Conservation (phyloP, 2,113 vertebrate genomes). For the Equus przewalskii region DNA sequence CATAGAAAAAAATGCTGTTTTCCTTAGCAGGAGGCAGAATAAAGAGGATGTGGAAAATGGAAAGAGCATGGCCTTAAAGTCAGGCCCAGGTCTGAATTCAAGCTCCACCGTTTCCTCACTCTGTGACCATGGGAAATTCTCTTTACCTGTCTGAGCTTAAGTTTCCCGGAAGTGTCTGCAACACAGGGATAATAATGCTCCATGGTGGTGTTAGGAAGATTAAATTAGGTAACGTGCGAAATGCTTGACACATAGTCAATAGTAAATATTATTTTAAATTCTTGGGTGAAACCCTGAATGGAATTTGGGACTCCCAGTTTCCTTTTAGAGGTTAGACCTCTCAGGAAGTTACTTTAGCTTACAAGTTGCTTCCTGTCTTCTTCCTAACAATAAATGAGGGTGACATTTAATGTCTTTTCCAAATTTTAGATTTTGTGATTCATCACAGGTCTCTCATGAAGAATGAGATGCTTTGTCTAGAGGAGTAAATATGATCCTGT, state of each 20-base stretch:
- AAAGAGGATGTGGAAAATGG: neutral
- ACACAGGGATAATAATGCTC: neutral
- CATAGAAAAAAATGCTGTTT: neutral
- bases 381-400: neutral
- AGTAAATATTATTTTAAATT: no score
- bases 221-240: neutral
- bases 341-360: neutral
- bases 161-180: neutral
- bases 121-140: neutral
- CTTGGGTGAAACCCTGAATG: neutral
- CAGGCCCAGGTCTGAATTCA: neutral
- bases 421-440: slow-evolving; percentile 16
- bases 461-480: neutral
- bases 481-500: neutral
- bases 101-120: neutral
- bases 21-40: neutral
- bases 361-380: neutral
- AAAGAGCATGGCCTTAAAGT: neutral
- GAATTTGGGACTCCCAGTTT: neutral
- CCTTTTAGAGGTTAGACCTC: neutral
- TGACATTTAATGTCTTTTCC: neutral
- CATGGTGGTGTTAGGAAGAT: rapidly evolving
- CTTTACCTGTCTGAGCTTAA: neutral
- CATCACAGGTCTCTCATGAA: neutral
- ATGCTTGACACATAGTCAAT: neutral